A percentile compares a stretch with the other conserved stretches of the same genome.
These are phyloP conservation scores for Procambarus clarkii DNA, from an alignment of 1,140 invertebrate genomes.

Conservation along the genomic window DNA sequence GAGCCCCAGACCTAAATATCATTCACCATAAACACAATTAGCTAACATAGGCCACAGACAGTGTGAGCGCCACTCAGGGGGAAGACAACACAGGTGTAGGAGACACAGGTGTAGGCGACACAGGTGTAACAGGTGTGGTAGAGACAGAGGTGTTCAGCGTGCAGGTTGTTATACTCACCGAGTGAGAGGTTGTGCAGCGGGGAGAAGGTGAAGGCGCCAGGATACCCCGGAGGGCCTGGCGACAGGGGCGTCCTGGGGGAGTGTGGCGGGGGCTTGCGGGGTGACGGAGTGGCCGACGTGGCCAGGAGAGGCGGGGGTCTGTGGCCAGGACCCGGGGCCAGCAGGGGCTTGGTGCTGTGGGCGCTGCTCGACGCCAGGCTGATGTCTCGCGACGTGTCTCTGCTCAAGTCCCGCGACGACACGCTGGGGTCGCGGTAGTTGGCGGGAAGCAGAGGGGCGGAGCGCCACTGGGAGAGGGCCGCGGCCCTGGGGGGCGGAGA, in stretches of 20 bases:
- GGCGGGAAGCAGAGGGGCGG: slow-evolving; percentile 13
- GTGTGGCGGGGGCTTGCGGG: slow-evolving; percentile 30
- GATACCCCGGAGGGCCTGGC: slow-evolving; percentile 43
- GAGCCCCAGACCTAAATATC: too few species aligned
- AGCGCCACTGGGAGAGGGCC: slow-evolving; percentile 39
- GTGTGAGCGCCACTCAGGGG: too few species aligned
- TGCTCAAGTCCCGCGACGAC: slow-evolving; percentile 66
- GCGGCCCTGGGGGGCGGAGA: slow-evolving; percentile 17
- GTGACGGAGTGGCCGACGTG: slow-evolving; percentile 28
- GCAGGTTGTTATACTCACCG: background rate
- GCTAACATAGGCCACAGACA: too few species aligned
- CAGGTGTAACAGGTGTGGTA: too few species aligned
- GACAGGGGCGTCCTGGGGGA: slow-evolving; percentile 60
- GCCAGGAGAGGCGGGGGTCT: slow-evolving; percentile 34
- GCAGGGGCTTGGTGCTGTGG: slow-evolving; percentile 62
- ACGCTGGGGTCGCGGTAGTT: slow-evolving; percentile 60
- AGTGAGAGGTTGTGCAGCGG: slow-evolving; percentile 31
- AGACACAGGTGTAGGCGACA: too few species aligned
- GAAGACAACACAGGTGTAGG: too few species aligned
- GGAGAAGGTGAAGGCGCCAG: slow-evolving; percentile 50
- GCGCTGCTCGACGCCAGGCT: slow-evolving; percentile 71
- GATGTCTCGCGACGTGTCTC: slow-evolving; percentile 69
- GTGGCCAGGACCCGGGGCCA: slow-evolving; percentile 24
- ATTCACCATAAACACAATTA: too few species aligned
- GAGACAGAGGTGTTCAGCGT: too few species aligned